Evolutionary conservation across 2,888 invertebrate genomes (phyloP), one percentile per base, ranked within the genome.

Genomic region (Acrobasis suavella): DNA sequence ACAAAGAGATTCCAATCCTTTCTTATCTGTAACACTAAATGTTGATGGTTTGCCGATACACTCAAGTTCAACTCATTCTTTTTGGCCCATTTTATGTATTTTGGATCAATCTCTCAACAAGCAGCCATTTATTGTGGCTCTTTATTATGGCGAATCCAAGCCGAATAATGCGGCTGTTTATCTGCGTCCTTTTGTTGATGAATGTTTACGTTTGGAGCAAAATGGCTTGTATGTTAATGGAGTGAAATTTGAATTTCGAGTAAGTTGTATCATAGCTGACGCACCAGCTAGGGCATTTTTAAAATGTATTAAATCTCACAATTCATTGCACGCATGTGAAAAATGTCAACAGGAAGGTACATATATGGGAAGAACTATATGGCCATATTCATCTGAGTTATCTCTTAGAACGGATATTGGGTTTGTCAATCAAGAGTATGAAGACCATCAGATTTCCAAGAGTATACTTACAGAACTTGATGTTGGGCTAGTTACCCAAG

Each of bases 31-130:
- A 59, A 65, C 63, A 55, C n/a, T 63, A 0, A 62, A 65, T 60
- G 60, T 65, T 15, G 65, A 65, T 52, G 62, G 62, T 37, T 60
- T 65, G 15, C 65, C 64, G 17, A 50, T 64, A 51, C 58, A 64
- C 22, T 61, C 64, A 2, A 64, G 63, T 58, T 37, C 60, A 16
- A 62, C 56, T 54, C 42, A 64, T 64, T 66, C 62, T 51, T 66
- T 66, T 59, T 66, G 66, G 66, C 62, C 64, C 14, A 66, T 66
- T 64, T 62, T 66, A 46, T 66, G 64, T 56, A 58, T 60, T 15
- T 60, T 66, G 50, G 66, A 66, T 38, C 62, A 64, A 38, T 39
- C 46, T 64, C 9, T 49, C 17, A 51, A 66, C 49, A 66, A 60
- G 22, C 12, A 56, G 42, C 65, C 39, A 39, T 39, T 39, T 39